Base-by-base conservation (phyloP, 2,113 vertebrate species). In the Pteruthius melanotis region DNA sequence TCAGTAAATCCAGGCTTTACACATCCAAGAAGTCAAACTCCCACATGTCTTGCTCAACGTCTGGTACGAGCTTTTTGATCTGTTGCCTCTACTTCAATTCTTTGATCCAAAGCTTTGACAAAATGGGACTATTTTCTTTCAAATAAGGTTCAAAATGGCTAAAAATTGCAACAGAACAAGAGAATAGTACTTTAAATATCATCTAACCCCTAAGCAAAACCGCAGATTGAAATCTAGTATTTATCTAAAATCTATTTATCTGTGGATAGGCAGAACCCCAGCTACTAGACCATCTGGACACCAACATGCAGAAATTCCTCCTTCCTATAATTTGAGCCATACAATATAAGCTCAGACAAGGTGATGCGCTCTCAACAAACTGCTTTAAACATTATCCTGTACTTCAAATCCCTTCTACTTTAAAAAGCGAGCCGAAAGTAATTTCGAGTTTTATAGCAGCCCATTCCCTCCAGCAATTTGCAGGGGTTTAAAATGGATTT, bases 81-180 rank as follows among this genome's bases (percentile, higher is more conserved):
- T 89, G 69, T 66, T 90, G 60, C 82, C 70, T 96, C 64, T 78
- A 47, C 47, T 93, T 96, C 19, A 3, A 81, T 84, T 90, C 93
- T 95, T 93, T 96, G 76, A 96, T 96, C 60, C 69, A 94, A 94
- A 91, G 80, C 90, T 91, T 96, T 89, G 82, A 94, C 81, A 89
- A 95, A 95, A 91, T 19, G 19, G 66, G 47, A 83, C 61, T 89
- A 39, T 90, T 82, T 83, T 49, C 74, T 90, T 95, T 94, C 91
- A 56, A 90, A 92, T 52, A 63, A 83, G 33, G 39, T 92, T 93
- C 86, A 87, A 90, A 96, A 87, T 2, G 2, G 52, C 89, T 90
- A 86, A 92, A 93, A 77, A 77, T n/a, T 82, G 66, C 72, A 81
- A 82, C 28, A 76, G 75, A 65, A 64, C 70, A 90, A 68, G 35